phyloP scores from a whole-genome alignment of 2,113 vertebrate genomes.

The Morone chrysops region DNA sequence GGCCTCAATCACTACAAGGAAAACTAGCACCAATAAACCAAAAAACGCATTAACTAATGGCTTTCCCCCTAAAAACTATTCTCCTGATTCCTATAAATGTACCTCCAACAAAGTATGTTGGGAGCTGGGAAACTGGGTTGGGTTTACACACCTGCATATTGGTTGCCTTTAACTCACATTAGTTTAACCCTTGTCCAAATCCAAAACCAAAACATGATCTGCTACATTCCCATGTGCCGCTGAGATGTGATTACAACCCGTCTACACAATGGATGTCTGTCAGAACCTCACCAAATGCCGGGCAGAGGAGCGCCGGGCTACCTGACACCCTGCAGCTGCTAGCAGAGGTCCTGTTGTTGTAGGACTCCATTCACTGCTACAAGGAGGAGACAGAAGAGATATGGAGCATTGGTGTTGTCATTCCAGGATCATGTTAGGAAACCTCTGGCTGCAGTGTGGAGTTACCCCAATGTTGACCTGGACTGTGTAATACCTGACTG shows the following conservation, averaged over 20 bases:
- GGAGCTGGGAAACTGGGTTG: not conserved
- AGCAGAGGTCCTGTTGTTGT: slow-evolving; percentile 55
- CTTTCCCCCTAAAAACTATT: not conserved
- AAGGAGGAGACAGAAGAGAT: slow-evolving; percentile 20
- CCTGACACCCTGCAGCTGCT: slow-evolving; percentile 76
- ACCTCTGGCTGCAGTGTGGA: slow-evolving; percentile 30
- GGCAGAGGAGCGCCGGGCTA: slow-evolving; percentile 50
- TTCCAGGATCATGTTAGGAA: slow-evolving; percentile 41
- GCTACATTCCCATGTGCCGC: slow-evolving; percentile 18
- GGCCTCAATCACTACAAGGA: not conserved
- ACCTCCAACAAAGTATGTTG: too few relatives aligned
- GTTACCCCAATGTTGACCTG: slow-evolving; percentile 42
- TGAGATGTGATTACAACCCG: slow-evolving; percentile 43
- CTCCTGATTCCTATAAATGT: not conserved
- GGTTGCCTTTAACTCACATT: not conserved
- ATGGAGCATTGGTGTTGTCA: slow-evolving; percentile 45
- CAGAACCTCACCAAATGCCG: slow-evolving; percentile 56
- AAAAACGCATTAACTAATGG: not conserved
- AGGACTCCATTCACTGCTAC: slow-evolving; percentile 35
- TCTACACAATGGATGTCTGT: slow-evolving; percentile 76
- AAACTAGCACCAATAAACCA: not conserved
- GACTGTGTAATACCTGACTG: slow-evolving; percentile 14
- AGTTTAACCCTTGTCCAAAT: slow-evolving; percentile 7
- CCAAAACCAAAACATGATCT: slow-evolving; percentile 45
- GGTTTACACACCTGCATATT: slow-evolving; percentile 10